A percentile compares a stretch with the other conserved stretches of the same genome.
Conservation (phyloP, 1,140 invertebrate genomes). For the Rhagoletis zephyria region DNA sequence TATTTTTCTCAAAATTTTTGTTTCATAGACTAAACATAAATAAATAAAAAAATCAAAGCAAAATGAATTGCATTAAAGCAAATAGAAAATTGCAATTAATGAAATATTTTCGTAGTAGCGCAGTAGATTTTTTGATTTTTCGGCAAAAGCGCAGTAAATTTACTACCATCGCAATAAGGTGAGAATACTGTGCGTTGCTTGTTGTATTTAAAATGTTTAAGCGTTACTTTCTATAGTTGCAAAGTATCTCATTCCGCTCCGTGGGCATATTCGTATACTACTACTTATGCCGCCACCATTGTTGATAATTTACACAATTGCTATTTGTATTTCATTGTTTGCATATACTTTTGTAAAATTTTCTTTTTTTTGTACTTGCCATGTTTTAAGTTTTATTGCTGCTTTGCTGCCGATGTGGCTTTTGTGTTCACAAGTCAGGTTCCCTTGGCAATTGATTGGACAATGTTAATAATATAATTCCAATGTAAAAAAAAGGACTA, state of each 20-base stretch:
- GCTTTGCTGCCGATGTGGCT: neutral
- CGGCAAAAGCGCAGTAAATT: too few relatives aligned
- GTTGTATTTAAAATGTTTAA: too few relatives aligned
- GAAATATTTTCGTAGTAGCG: too few relatives aligned
- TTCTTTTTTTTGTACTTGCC: conserved; percentile 2
- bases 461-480: neutral
- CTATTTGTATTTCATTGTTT: neutral
- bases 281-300: neutral
- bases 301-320: neutral
- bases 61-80: too few relatives aligned
- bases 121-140: too few relatives aligned
- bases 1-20: too few relatives aligned
- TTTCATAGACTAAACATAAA: too few relatives aligned
- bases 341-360: neutral
- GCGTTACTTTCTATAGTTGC: too few relatives aligned
- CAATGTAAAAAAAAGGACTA: neutral
- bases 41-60: too few relatives aligned
- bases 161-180: too few relatives aligned
- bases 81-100: too few relatives aligned
- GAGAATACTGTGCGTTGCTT: too few relatives aligned
- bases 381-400: conserved; percentile 29
- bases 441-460: conserved; percentile 38
- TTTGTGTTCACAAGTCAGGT: conserved; percentile 20
- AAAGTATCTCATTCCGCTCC: neutral
- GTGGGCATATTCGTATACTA: neutral